Evolutionary conservation across 2,113 vertebrate species (phyloP).

Genomic region (Tinamus guttatus): DNA sequence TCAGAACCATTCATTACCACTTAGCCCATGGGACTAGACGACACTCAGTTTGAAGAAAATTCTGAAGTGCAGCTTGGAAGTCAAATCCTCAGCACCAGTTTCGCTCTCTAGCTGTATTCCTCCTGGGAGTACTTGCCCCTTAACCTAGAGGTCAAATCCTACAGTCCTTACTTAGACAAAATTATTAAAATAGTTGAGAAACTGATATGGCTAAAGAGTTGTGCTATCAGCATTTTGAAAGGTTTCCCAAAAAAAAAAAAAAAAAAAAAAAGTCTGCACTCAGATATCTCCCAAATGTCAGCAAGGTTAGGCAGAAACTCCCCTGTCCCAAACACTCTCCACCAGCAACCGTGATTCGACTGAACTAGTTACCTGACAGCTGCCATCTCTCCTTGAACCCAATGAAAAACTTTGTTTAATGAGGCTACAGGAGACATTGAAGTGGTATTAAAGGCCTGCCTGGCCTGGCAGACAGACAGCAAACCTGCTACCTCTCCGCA

Average conservation of each 20-base stretch:
- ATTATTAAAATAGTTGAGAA: neutral
- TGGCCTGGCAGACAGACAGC: neutral
- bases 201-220: neutral
- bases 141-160: neutral
- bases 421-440: neutral
- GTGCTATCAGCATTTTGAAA: neutral
- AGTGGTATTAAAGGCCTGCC: neutral
- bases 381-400: neutral
- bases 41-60: neutral
- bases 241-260: neutral
- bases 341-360: neutral
- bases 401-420: neutral
- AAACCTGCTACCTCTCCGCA: neutral
- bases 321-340: neutral
- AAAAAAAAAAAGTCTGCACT: neutral
- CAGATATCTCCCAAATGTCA: neutral
- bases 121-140: neutral
- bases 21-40: neutral
- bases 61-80: accelerated
- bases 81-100: neutral
- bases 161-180: neutral
- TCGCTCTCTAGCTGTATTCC: neutral
- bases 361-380: neutral
- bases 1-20: neutral
- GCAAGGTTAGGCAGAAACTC: neutral